These are phyloP conservation scores for Mustela nigripes DNA, from an alignment of 2,113 vertebrate species.

Conservation along the genomic window DNA sequence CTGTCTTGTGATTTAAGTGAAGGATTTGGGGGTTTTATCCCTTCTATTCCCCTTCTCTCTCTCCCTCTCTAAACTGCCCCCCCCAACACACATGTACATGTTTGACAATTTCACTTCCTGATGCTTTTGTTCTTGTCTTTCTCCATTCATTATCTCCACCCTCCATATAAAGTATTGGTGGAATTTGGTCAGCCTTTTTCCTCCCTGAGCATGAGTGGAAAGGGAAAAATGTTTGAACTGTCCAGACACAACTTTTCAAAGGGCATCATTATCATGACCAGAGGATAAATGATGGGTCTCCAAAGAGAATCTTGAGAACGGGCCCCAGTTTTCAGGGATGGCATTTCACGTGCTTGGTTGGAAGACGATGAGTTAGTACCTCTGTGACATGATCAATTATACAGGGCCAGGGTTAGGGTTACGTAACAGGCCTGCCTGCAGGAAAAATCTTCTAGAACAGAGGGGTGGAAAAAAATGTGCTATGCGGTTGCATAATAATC, in stretches of 20 bases:
- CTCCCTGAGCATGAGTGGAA: not conserved
- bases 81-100: not conserved
- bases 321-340: constrained; percentile 34
- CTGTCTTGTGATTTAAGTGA: constrained; percentile 53
- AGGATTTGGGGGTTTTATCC: not conserved
- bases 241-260: constrained; percentile 37
- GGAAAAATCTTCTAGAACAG: constrained; percentile 53
- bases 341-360: constrained; percentile 51
- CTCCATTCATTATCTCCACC: not conserved
- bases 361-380: constrained; percentile 59
- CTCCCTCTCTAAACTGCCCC: not conserved
- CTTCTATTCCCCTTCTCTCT: not conserved
- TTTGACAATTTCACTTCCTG: constrained; percentile 13
- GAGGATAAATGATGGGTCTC: constrained; percentile 41
- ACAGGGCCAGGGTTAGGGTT: constrained; percentile 56
- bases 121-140: constrained; percentile 7
- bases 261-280: not conserved
- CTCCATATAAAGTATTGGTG: constrained; percentile 18
- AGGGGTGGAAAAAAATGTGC: not conserved
- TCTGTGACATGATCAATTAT: constrained; percentile 60
- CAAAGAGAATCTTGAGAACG: constrained; percentile 37
- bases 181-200: not conserved
- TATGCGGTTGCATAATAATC: constrained; percentile 69
- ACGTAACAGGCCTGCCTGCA: constrained; percentile 52
- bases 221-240: not conserved